Conservation (phyloP, 2,797 vertebrate species). For the Helicolenus hilgendorfi region DNA sequence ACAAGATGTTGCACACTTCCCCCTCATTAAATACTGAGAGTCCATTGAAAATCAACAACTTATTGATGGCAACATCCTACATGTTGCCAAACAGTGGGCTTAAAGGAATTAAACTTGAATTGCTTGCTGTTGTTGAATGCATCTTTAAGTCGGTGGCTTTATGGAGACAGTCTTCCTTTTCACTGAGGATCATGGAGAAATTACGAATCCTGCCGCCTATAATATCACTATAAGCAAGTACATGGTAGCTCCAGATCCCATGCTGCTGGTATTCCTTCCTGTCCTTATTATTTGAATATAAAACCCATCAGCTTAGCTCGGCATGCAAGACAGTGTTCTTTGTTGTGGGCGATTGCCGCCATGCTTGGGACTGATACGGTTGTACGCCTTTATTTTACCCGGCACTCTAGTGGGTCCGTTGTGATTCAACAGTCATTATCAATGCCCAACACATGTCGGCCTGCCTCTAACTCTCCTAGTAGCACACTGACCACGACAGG, state of each 20-base stretch:
- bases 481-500: constrained; percentile 83
- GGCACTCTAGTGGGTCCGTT: constrained; percentile 66
- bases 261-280: constrained; percentile 70
- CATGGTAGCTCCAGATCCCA: constrained; percentile 69
- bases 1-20: constrained; percentile 68
- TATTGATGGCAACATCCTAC: constrained; percentile 72
- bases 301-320: constrained; percentile 83
- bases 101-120: constrained; percentile 75
- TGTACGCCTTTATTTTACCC: constrained; percentile 77
- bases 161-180: constrained; percentile 32
- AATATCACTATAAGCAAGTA: constrained; percentile 53
- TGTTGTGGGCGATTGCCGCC: constrained; percentile 79
- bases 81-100: constrained; percentile 69
- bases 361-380: constrained; percentile 83
- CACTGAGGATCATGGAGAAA: constrained; percentile 48
- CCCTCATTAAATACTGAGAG: constrained; percentile 71
- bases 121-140: constrained; percentile 44
- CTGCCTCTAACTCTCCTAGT: constrained; percentile 74
- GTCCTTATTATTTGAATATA: constrained; percentile 82
- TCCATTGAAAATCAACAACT: constrained; percentile 76
- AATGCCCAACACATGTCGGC: constrained; percentile 84
- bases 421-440: constrained; percentile 86
- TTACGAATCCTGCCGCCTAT: constrained; percentile 45
- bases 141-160: constrained; percentile 63
- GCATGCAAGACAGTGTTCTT: constrained; percentile 77